Evolutionary conservation across 1,140 invertebrate genomes (phyloP).

Genomic region (Drosophila triauraria): DNA sequence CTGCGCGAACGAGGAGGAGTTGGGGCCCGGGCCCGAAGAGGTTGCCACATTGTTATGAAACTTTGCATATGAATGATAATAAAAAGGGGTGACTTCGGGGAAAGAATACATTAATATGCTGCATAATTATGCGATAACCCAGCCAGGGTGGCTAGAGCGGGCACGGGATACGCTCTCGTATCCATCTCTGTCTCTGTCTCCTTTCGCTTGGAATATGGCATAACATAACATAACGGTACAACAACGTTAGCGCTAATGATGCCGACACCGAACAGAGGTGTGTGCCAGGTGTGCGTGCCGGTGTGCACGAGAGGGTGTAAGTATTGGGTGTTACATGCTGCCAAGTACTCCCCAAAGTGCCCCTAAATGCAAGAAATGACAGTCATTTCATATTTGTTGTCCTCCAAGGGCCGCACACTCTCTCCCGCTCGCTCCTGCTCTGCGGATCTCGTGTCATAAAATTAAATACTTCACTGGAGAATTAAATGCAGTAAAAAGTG

Average conservation of each 20-base stretch:
- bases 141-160: neutral
- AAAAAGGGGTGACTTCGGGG: constrained; percentile 28
- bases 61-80: constrained; percentile 72
- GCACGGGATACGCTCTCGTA: neutral
- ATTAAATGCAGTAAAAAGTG: constrained; percentile 84
- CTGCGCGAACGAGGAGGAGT: constrained; percentile 7
- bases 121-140: constrained; percentile 82
- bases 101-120: constrained; percentile 77
- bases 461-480: constrained; percentile 83
- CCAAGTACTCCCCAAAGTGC: constrained; percentile 82
- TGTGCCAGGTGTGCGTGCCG: constrained; percentile 56
- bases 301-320: constrained; percentile 47
- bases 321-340: constrained; percentile 81
- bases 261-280: constrained; percentile 56
- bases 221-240: constrained; percentile 79
- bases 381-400: constrained; percentile 84
- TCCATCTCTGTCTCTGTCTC: neutral
- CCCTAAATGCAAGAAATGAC: constrained; percentile 83
- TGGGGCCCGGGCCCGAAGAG: constrained; percentile 14
- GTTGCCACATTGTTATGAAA: constrained; percentile 58
- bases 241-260: constrained; percentile 81
- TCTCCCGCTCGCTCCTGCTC: constrained; percentile 16
- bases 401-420: constrained; percentile 64
- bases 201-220: constrained; percentile 35
- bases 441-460: constrained; percentile 75